These are phyloP conservation scores for Poeciliopsis turneri DNA, from an alignment of 2,797 vertebrate genomes.

Conservation along the genomic window DNA sequence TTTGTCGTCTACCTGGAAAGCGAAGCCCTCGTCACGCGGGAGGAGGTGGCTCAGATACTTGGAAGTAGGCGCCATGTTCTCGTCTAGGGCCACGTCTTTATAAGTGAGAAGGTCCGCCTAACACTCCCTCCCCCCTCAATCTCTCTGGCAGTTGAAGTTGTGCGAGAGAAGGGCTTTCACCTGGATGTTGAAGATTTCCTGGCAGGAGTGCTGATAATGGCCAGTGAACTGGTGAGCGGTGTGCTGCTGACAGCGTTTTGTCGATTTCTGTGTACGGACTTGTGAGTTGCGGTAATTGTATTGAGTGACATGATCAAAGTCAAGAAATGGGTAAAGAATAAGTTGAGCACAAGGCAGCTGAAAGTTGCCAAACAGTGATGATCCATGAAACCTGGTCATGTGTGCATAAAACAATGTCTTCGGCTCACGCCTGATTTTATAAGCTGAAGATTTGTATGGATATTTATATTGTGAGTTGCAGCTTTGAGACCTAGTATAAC, in stretches of 20 bases:
- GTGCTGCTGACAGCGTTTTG: neutral
- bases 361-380: neutral
- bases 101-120: neutral
- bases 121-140: neutral
- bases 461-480: neutral
- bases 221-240: slow-evolving; percentile 93
- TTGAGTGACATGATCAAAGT: neutral
- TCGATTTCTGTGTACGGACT: too few species aligned
- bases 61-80: slow-evolving; percentile 85
- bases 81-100: neutral
- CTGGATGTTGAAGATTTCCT: slow-evolving; percentile 98
- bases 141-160: slow-evolving; percentile 85
- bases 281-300: neutral
- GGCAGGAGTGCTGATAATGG: slow-evolving; percentile 93
- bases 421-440: neutral
- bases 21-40: slow-evolving; percentile 90
- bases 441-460: neutral
- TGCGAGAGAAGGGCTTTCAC: slow-evolving; percentile 95
- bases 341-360: neutral
- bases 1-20: slow-evolving; percentile 95
- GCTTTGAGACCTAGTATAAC: neutral
- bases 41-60: slow-evolving; percentile 91
- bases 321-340: neutral
- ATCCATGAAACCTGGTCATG: neutral
- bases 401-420: neutral